A percentile compares a stretch with the other conserved stretches of the same genome.
These are phyloP conservation scores for Volucella inflata DNA, from an alignment of 2,888 invertebrate genomes.

Conservation along the genomic window DNA sequence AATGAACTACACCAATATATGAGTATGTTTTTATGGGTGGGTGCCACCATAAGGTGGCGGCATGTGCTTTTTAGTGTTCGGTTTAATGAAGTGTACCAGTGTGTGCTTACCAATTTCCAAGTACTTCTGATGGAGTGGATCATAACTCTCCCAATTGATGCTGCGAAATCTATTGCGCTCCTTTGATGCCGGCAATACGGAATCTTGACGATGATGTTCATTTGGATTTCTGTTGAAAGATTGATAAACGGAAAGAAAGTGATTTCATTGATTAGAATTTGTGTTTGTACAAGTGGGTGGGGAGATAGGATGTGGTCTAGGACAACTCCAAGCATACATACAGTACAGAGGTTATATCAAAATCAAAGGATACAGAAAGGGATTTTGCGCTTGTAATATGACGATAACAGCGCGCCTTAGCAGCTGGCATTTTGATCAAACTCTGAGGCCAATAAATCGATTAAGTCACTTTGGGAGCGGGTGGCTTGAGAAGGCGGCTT, in stretches of 20 bases:
- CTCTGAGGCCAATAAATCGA: conserved; percentile 55
- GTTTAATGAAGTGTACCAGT: conserved; percentile 59
- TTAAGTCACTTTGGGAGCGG: conserved; percentile 44
- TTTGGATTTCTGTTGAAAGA: conserved; percentile 89
- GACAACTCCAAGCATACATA: too few species aligned
- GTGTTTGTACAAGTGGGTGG: conserved; percentile 36
- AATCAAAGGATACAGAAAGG: conserved; percentile 20
- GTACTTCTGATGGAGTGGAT: conserved; percentile 96
- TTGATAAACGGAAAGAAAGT: conserved; percentile 33
- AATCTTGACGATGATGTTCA: conserved; percentile 91
- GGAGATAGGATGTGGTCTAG: background rate
- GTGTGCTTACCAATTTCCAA: conserved; percentile 91
- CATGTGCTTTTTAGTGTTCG: conserved; percentile 48
- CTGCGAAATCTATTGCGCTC: conserved; percentile 93
- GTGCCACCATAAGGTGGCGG: conserved; percentile 16
- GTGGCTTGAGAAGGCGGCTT: conserved; percentile 3
- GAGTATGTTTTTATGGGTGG: background rate
- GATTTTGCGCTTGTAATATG: conserved; percentile 38
- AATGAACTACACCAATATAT: too few species aligned
- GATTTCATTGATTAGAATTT: conserved; percentile 55
- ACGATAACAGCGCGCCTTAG: conserved; percentile 33
- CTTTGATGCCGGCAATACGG: conserved; percentile 90
- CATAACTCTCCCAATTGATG: conserved; percentile 95
- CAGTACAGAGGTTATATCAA: too few species aligned
- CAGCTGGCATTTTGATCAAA: conserved; percentile 31